Evolutionary conservation across 2,113 vertebrate genomes (phyloP), one percentile per base, ranked within the genome.

Genomic region (Pantherophis guttatus): DNA sequence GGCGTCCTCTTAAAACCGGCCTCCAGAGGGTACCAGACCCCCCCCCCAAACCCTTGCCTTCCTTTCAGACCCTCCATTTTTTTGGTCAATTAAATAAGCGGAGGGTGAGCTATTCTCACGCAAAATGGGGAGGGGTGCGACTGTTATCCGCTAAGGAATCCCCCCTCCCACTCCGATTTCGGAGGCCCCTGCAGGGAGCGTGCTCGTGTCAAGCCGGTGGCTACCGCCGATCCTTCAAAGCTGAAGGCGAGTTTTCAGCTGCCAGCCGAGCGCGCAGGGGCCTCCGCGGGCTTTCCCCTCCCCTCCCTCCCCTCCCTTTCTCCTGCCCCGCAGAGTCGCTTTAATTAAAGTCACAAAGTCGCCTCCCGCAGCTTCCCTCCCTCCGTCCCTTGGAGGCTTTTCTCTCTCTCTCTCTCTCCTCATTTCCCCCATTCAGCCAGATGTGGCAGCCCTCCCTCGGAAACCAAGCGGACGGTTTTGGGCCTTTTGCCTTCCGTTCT

Each of bases 281-380:
- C 44, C 23, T 44, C 1, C 0, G 13, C 1, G 23, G 50, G 13
- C 3, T 48, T 29, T 23, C 50, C n/a, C 86, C 59, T 39, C 29
- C 59, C 52, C 7, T n/a, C 75, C 17, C 1, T 19, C 11, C 85
- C 44, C 8, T 24, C 85, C 85, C 48, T 59, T 3, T 33, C n/a
- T 55, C 17, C 48, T 93, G 33, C 90, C 93, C 86, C 65, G 93
- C 90, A 12, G 93, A 50, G 90, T 21, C 24, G 26, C 87, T 88
- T 93, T 91, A 93, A 93, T 93, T 88, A 85, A 91, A 85, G 90
- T 59, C 90, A 52, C 90, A 87, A 75, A 81, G 59, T 52, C 90
- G 9, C 50, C 0, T 93, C 89, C 65, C 24, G 87, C 2, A 44
- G 65, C 44, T 9, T 50, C 39, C 55, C 13, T 13, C 1, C 11